Base-by-base conservation (phyloP, 2,113 vertebrate genomes). In the Pituophis catenifer region DNA sequence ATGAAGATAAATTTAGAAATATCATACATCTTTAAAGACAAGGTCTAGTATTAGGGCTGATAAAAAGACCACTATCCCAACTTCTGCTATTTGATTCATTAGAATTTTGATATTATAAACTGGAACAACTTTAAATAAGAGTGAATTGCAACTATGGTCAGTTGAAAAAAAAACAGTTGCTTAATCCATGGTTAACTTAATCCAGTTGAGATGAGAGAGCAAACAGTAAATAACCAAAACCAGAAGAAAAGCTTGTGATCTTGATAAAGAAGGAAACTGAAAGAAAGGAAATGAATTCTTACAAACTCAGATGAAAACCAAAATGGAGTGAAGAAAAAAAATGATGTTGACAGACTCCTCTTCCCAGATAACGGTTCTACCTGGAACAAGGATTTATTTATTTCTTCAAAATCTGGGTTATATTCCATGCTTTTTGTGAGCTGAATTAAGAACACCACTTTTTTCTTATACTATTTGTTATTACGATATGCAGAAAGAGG, bases 1-100 rank as follows among this genome's bases (percentile, higher is more conserved):
- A 19, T 57, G 86, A 88, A 29, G 90, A 24, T 94, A 93, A 62
- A 91, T 87, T 29, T 2, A 93, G 11, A 48, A 91, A 3, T 94
- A 92, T 0, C 0, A 65, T 93, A 75, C 81, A 95, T 88, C 89
- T 91, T 95, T 58, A 94, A 96, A 96, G 26, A 21, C 1, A 0
- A 54, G 89, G 0, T 94, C 81, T 70, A 65, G 15, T 91, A 17
- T 17, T 75, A 33, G 65, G 13, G 29, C n/a, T 33, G n/a, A 13
- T 33, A 7, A 75, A 75, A 70, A 75, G 13, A 33, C 4, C 13
- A 75, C 3, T 11, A 10, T 29, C 8, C 8, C 8, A 26, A 11
- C 8, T 89, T 62, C 17, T 75, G 65, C 5, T 33, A 8, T 75
- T 75, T 15, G 5, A 29, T 15, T n/a, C n/a, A 75, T 75, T 75